phyloP scores from a whole-genome alignment of 2,113 vertebrate species.

The Aegypius monachus region DNA sequence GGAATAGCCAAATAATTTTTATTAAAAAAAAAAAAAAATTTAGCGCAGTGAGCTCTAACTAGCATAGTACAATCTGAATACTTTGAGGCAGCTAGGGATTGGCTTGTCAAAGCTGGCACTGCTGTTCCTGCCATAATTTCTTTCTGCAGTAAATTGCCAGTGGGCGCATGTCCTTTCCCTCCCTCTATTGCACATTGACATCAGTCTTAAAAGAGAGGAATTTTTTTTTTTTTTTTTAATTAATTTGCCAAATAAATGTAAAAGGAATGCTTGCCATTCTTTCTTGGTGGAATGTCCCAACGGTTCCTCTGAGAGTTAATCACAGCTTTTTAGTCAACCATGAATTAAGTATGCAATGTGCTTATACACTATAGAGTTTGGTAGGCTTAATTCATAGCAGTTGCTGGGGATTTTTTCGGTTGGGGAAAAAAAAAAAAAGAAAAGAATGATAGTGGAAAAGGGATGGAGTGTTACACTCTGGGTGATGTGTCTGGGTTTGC shows the following conservation, averaged over 20 bases:
- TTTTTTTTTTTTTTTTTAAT: slow-evolving; percentile 50
- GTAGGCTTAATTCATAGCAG: slow-evolving; percentile 54
- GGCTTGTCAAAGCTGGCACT: slow-evolving; percentile 65
- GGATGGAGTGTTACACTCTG: slow-evolving; percentile 50
- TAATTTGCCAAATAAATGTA: slow-evolving; percentile 61
- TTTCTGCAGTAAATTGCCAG: slow-evolving; percentile 68
- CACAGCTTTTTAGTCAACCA: slow-evolving; percentile 42
- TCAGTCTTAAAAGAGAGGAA: no score
- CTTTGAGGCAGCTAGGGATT: slow-evolving; percentile 66
- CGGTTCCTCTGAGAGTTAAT: slow-evolving; percentile 48
- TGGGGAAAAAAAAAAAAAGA: background rate
- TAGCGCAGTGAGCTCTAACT: slow-evolving; percentile 70
- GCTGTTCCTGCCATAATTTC: slow-evolving; percentile 65
- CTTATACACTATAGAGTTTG: slow-evolving; percentile 51
- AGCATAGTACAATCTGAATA: slow-evolving; percentile 82
- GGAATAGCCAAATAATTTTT: slow-evolving; percentile 79
- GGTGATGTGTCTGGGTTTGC: slow-evolving; percentile 11
- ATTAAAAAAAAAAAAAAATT: slow-evolving; percentile 61
- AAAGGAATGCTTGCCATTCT: slow-evolving; percentile 64
- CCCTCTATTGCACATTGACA: slow-evolving; percentile 68
- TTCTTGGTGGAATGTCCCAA: slow-evolving; percentile 50
- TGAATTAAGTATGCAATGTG: slow-evolving; percentile 58
- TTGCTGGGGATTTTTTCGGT: slow-evolving; percentile 56
- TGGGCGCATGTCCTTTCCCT: slow-evolving; percentile 58
- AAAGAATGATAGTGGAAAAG: slow-evolving; percentile 30